These are phyloP conservation scores for Aplochiton taeniatus DNA, from an alignment of 2,797 vertebrate species.

Conservation along the genomic window DNA sequence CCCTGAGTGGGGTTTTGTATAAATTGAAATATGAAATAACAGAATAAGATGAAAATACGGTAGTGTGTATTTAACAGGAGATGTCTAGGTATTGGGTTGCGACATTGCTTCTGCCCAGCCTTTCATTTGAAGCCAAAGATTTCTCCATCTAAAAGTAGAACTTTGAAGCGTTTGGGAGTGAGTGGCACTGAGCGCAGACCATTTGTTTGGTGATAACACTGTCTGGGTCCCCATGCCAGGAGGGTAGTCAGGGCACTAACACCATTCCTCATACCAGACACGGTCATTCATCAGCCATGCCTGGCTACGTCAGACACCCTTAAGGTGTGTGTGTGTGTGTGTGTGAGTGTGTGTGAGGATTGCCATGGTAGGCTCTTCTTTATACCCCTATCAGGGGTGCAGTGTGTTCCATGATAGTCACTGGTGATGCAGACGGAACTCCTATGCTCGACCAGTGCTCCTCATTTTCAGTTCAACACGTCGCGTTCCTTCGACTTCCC, in stretches of 20 bases:
- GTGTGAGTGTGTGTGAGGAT: neutral
- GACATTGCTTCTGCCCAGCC: neutral
- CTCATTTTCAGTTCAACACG: too few species aligned
- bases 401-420: too few species aligned
- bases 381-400: neutral
- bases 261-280: constrained; percentile 68
- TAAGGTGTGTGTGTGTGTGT: constrained; percentile 35
- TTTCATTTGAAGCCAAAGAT: constrained; percentile 30
- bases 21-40: too few species aligned
- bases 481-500: too few species aligned
- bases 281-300: constrained; percentile 68
- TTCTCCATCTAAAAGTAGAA: neutral
- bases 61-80: too few species aligned
- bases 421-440: too few species aligned
- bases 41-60: too few species aligned
- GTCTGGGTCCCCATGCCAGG: constrained; percentile 70
- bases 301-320: constrained; percentile 64
- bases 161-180: too few species aligned
- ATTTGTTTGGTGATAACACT: constrained; percentile 71
- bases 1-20: too few species aligned
- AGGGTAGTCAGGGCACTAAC: constrained; percentile 71
- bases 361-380: neutral
- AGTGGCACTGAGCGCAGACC: constrained; percentile 42
- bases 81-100: neutral
- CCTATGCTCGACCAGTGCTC: too few species aligned